phyloP scores from a whole-genome alignment of 2,888 invertebrate genomes.

The Hylaea fasciaria region DNA sequence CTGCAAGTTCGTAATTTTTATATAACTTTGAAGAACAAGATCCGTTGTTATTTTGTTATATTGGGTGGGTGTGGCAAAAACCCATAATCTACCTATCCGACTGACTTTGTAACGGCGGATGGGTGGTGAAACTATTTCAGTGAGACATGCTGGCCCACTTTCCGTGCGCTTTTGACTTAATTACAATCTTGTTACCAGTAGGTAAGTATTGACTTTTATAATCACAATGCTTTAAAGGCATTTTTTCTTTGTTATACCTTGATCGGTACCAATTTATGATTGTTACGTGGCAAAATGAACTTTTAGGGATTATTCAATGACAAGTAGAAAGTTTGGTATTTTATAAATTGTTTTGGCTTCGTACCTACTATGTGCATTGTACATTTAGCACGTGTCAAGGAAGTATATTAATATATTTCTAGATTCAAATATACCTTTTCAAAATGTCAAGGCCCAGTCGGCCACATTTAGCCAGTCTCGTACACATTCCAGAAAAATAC shows the following conservation, averaged over 20 bases:
- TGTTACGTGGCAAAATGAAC: conserved; percentile 18
- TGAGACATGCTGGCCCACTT: conserved; percentile 54
- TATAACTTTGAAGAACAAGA: too few species aligned
- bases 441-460: too few species aligned
- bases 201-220: conserved; percentile 40
- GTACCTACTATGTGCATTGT: too few species aligned
- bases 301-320: too few species aligned
- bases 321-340: too few species aligned
- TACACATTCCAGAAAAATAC: too few species aligned
- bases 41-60: neutral
- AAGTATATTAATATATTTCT: too few species aligned
- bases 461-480: too few species aligned
- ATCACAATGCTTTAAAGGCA: conserved; percentile 23
- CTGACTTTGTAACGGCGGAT: conserved; percentile 50
- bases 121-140: conserved; percentile 61
- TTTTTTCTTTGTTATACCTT: conserved; percentile 25
- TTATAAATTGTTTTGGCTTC: too few species aligned
- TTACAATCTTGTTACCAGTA: conserved; percentile 48
- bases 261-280: conserved; percentile 12
- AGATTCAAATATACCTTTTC: too few species aligned
- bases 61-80: neutral
- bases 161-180: conserved; percentile 53
- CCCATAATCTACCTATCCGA: conserved; percentile 37
- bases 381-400: too few species aligned
- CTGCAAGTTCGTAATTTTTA: too few species aligned